Evolutionary conservation across 1,140 invertebrate genomes (phyloP), one percentile per base, ranked within the genome.

Genomic region (Cyrtorhinus lividipennis): DNA sequence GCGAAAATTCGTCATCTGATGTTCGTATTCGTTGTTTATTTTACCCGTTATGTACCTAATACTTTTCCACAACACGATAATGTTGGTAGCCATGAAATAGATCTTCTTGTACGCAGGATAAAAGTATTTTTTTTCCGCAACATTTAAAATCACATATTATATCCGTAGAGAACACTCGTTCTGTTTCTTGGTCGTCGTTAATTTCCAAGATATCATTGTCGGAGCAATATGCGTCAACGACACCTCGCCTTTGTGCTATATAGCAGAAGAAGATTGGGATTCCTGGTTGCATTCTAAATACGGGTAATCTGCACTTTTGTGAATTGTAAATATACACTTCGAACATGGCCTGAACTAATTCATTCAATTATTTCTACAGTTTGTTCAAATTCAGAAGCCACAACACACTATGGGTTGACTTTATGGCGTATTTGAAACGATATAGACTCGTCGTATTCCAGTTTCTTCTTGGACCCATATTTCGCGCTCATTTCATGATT

Each of bases 101-200:
- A n/a, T n/a, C n/a, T n/a, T n/a, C n/a, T n/a, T n/a, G n/a, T n/a
- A n/a, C n/a, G n/a, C n/a, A n/a, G n/a, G n/a, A n/a, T n/a, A n/a
- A n/a, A n/a, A n/a, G n/a, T n/a, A n/a, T n/a, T n/a, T n/a, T n/a
- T n/a, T n/a, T n/a, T n/a, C n/a, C n/a, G n/a, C n/a, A n/a, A n/a
- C n/a, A n/a, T n/a, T n/a, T n/a, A n/a, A n/a, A n/a, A n/a, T n/a
- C n/a, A n/a, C n/a, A n/a, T n/a, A n/a, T n/a, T n/a, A n/a, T n/a
- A 18, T 26, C 38, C 38, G 27, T 30, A 59, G 58, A n/a, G 58
- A 59, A n/a, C 58, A 59, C 38, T 59, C 58, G 12, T 59, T 22
- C 27, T 30, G n/a, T n/a, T 59, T 59, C 38, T 1, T 59, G 5
- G 24, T 26, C 24, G 27, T 23, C 38, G 26, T 59, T 2, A 59